Evolutionary conservation across 1,140 invertebrate genomes (phyloP), one percentile per base, ranked within the genome.

Genomic region (Trichoplusia ni): DNA sequence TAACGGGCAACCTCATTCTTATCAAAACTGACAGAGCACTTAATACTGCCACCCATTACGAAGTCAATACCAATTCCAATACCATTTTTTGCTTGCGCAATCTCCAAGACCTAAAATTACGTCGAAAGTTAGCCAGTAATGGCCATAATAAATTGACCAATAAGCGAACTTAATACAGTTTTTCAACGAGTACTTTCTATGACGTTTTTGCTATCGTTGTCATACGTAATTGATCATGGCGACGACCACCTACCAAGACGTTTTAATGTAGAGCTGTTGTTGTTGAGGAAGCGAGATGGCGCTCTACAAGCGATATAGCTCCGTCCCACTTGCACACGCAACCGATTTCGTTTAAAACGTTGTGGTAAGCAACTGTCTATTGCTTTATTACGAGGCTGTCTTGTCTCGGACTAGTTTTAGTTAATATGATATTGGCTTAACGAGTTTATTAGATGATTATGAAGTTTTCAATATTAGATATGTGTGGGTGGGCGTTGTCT

Each of bases 151-250:
- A 51, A 51, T 51, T 21, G 29, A 18, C 31, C 31, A 33, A 51
- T 51, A 51, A 49, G 16, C 29, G 11, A 33, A 51, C 47, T 47
- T 47, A 47, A 47, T 47, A 35, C 16, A 51, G 47, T 51, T 51
- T 51, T 51, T 51, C 46, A 33, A 11, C 33, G 29, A 33, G 29
- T 23, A 46, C 42, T 46, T 46, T 46, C 46, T 51, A 35, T 51
- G 18, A 51, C 19, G 16, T 51, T 51, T 51, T 33, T 51, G 44
- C 44, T 29, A 25, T 29, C 25, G 23, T 47, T 47, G 44, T 47
- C 44, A 47, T 8, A 47, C 40, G 44, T 47, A 47, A 47, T 47
- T 47, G 44, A 47, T 47, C 44, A 29, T 47, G 44, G 44, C 44
- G 44, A n/a, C n/a, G n/a, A n/a, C n/a, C n/a, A n/a, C n/a, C n/a